Conservation (phyloP, 2,888 invertebrate species). For the Bruchidius siliquastri region DNA sequence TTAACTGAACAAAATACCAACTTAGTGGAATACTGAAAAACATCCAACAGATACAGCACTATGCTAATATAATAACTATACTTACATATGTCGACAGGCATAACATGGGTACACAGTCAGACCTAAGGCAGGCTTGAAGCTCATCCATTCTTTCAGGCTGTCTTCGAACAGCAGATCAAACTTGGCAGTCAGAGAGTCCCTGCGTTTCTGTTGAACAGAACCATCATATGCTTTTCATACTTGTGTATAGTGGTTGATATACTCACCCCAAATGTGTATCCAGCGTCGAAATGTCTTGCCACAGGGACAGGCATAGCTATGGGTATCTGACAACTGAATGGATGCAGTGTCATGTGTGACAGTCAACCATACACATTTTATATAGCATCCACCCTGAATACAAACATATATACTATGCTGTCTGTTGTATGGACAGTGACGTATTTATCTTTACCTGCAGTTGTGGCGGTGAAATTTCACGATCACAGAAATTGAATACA, state of each 20-base stretch:
- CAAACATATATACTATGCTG: neutral
- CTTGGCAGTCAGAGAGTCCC: slow-evolving; percentile 18
- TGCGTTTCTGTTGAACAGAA: slow-evolving; percentile 13
- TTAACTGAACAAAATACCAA: no score
- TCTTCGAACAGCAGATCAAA: slow-evolving; percentile 24
- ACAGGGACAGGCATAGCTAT: neutral
- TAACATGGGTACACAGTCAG: slow-evolving; percentile 25
- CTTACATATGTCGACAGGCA: slow-evolving; percentile 26
- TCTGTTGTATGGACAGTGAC: neutral
- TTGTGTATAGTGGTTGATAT: neutral
- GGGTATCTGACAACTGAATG: neutral
- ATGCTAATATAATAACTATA: neutral
- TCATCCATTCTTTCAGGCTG: slow-evolving; percentile 26
- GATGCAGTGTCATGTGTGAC: neutral
- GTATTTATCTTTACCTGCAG: neutral
- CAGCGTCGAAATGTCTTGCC: neutral
- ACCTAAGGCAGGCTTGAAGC: slow-evolving; percentile 26
- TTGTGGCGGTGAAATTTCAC: neutral
- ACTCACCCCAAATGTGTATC: neutral
- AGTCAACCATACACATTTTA: no score
- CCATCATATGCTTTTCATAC: neutral
- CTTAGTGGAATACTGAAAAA: no score
- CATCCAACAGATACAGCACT: no score
- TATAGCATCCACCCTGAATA: neutral
- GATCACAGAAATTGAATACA: neutral